These are phyloP conservation scores for Macrocentrus cingulum DNA, from an alignment of 1,140 invertebrate species.

Conservation along the genomic window DNA sequence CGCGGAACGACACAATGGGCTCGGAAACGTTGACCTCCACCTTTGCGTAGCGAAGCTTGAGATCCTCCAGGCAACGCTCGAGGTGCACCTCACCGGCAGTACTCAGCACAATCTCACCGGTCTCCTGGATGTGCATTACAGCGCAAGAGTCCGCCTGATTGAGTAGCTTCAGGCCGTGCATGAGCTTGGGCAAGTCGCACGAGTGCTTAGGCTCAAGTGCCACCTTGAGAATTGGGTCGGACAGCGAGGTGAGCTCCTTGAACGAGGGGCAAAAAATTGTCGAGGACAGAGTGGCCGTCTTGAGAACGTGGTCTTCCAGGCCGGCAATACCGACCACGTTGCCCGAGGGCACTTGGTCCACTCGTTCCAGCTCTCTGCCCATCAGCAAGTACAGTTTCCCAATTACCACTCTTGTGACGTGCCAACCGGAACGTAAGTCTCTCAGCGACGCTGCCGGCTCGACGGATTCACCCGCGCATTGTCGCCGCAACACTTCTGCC, in stretches of 20 bases:
- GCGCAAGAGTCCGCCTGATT: constrained; percentile 95
- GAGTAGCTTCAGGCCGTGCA: constrained; percentile 76
- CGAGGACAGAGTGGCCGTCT: constrained; percentile 88
- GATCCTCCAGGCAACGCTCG: constrained; percentile 89
- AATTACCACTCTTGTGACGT: constrained; percentile 66
- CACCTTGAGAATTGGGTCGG: constrained; percentile 89
- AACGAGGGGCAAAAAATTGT: constrained; percentile 86
- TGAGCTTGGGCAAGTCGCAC: constrained; percentile 78
- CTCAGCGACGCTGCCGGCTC: constrained; percentile 64
- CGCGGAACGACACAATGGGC: constrained; percentile 94
- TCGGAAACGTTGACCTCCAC: constrained; percentile 87
- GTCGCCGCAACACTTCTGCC: constrained; percentile 55
- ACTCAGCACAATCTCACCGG: constrained; percentile 93
- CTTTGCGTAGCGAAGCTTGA: constrained; percentile 81
- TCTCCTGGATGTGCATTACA: constrained; percentile 86
- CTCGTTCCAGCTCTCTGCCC: constrained; percentile 85
- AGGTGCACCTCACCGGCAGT: constrained; percentile 98
- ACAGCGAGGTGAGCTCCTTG: constrained; percentile 77
- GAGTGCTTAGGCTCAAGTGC: constrained; percentile 90
- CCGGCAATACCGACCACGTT: constrained; percentile 90
- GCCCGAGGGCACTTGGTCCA: constrained; percentile 82
- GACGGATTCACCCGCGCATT: constrained; percentile 50
- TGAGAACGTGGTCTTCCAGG: constrained; percentile 82
- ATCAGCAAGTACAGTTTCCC: constrained; percentile 86
- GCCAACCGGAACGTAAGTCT: constrained; percentile 67